Base-by-base conservation (phyloP, 2,797 vertebrate species). In the Ctenochaetus hawaiiensis region DNA sequence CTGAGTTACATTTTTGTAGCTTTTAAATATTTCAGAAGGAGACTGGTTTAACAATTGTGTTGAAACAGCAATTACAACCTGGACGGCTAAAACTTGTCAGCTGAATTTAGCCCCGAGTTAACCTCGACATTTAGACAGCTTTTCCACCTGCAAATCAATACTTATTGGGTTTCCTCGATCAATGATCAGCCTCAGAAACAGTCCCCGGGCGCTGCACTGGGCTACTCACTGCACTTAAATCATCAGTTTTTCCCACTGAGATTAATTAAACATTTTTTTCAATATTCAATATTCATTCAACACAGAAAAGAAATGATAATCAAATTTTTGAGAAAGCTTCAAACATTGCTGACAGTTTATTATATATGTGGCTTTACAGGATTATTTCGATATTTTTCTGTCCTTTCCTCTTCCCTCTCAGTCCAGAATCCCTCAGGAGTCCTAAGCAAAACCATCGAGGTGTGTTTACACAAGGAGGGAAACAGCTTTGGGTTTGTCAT, bases 401-500 rank as follows among this genome's bases (percentile, higher is more conserved):
- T 34, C 30, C 30, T 34, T 7, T 77, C 48, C 34, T 84, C 65
- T 90, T 17, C 57, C 8, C 65, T 75, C 16, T 60, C 48, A 99
- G 98, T 96, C 73, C 97, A 97, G 1, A 97, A 96, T 85, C 95
- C 94, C 17, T 94, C 95, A 34, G 97, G 96, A 84, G 93, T 97
- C 83, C 85, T 97, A 90, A 95, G 97, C 63, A 99, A 98, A 95
- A 99, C 97, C 8, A 96, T 97, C 17, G 98, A 99, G 26, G 95
- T 99, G 89, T 96, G 96, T 71, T 94, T 99, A 79, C 96, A 97
- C 92, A 99, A 99, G 91, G 98, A 99, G 87, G 98, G 98, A 72
- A 98, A 96, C 93, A 99, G 97, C 92, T 99, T 99, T 86, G 98
- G 98, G 44, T 99, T 99, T 1, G 97, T 99, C 70, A 94, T 99